These are phyloP conservation scores for Aurelia sp. DNA, from an alignment of 30 jellyfish, hydroid and myxozoan species.

Conservation along the genomic window DNA sequence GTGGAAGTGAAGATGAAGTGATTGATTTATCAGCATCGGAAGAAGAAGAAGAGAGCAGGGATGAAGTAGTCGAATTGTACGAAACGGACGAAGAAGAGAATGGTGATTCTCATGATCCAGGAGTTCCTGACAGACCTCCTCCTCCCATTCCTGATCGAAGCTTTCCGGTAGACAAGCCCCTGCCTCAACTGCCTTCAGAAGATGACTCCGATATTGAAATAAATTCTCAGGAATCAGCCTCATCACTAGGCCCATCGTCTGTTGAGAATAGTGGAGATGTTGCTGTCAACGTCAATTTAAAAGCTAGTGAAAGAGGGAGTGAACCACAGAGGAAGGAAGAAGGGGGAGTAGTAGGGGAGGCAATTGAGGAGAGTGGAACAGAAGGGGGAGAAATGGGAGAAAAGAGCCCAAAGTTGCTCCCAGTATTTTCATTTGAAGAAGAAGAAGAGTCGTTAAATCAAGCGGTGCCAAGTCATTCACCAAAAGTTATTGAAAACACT, in stretches of 20 bases:
- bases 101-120: background rate
- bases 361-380: background rate
- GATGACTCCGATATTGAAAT: background rate
- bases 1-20: conserved; percentile 72
- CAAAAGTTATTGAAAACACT: too few relatives aligned
- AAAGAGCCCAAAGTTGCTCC: conserved; percentile 10
- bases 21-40: conserved; percentile 74
- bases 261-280: background rate
- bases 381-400: conserved; percentile 38
- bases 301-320: too few relatives aligned
- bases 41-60: conserved; percentile 15
- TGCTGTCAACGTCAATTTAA: too few relatives aligned
- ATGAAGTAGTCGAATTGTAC: conserved; percentile 36
- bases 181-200: conserved; percentile 50
- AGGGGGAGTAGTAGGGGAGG: background rate
- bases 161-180: conserved; percentile 33
- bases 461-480: too few relatives aligned
- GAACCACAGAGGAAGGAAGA: background rate
- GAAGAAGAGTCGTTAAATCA: conserved; percentile 8
- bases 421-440: conserved; percentile 21
- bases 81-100: conserved; percentile 53
- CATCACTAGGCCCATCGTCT: too few relatives aligned
- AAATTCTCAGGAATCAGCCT: too few relatives aligned
- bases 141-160: conserved; percentile 14
- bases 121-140: conserved; percentile 5